Evolutionary conservation across 1,140 invertebrate genomes (phyloP), one percentile per base, ranked within the genome.

Genomic region (Idris sp.): DNA sequence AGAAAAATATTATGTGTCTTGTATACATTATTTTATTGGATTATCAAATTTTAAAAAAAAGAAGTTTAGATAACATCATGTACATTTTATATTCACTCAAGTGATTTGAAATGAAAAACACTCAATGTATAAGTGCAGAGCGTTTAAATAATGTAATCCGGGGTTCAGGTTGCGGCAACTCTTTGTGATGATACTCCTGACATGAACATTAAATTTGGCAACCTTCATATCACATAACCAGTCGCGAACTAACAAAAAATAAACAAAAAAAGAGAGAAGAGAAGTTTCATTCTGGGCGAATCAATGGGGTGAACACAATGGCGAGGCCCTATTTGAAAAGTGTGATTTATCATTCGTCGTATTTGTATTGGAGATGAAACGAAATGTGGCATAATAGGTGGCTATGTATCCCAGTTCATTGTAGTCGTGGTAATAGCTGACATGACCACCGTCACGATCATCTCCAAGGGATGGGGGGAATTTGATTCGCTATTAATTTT

Each of bases 301-400:
- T 81, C 81, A 77, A 76, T 81, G 80, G 83, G 84, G 81, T 81
- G 83, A 72, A 68, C 54, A 86, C 83, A 86, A 87, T 86, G 79
- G 79, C 82, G 41, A 71, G 76, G 81, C 80, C 81, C 79, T 77
- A 81, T 76, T 77, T 79, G 84, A 85, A 86, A 85, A 86, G 82
- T 86, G 85, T 86, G 85, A 87, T 86, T 87, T 87, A 87, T 87
- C 84, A 86, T 86, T 83, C 76, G 76, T 64, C 71, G 79, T 86
- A 85, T 86, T 86, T 86, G 83, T 86, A 86, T 84, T 84, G 81
- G 80, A 82, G 80, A 80, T 79, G 80, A 85, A 84, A 86, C 84
- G 82, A 87, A 86, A 86, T 86, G 82, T 84, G 83, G 82, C 84
- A 86, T 86, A 87, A 87, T 86, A 86, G 85, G 79, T 79, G 78